Conservation (phyloP, 1,140 invertebrate genomes). For the Cataglyphis hispanica region DNA sequence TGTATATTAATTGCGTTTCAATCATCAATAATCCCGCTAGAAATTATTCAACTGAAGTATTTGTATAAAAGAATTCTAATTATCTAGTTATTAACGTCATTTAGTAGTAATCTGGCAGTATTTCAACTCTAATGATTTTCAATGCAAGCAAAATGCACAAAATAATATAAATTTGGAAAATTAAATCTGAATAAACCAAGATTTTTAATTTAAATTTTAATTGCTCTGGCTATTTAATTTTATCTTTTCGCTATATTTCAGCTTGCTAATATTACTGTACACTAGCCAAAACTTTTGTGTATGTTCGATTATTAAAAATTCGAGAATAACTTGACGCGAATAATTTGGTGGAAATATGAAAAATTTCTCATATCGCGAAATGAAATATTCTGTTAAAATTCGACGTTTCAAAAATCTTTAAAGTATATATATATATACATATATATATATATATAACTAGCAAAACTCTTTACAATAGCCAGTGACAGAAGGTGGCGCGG, state of each 20-base stretch:
- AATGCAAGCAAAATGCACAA: not conserved
- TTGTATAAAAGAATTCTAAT: not conserved
- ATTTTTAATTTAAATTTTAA: slow-evolving; percentile 3
- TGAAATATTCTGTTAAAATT: not conserved
- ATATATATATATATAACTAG: not conserved
- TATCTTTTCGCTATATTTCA: not conserved
- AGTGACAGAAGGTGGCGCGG: not conserved
- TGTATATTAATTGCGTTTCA: slow-evolving; percentile 26
- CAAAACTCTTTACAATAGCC: slow-evolving; percentile 9
- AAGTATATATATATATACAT: not conserved
- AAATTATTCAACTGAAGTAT: slow-evolving; percentile 32
- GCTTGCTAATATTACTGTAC: not conserved
- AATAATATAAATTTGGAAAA: not conserved
- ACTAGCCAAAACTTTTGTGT: not conserved
- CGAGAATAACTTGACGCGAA: not conserved
- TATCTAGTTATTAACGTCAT: not conserved
- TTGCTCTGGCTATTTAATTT: not conserved
- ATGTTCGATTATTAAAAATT: not conserved
- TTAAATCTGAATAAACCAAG: slow-evolving; percentile 7
- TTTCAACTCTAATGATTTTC: not conserved
- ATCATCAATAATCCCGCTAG: not conserved
- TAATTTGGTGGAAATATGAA: not conserved
- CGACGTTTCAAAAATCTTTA: not conserved
- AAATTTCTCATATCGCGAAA: not conserved
- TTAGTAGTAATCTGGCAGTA: not conserved